Base-by-base conservation (phyloP, 1,140 invertebrate species). In the Drosophila guanche region DNA sequence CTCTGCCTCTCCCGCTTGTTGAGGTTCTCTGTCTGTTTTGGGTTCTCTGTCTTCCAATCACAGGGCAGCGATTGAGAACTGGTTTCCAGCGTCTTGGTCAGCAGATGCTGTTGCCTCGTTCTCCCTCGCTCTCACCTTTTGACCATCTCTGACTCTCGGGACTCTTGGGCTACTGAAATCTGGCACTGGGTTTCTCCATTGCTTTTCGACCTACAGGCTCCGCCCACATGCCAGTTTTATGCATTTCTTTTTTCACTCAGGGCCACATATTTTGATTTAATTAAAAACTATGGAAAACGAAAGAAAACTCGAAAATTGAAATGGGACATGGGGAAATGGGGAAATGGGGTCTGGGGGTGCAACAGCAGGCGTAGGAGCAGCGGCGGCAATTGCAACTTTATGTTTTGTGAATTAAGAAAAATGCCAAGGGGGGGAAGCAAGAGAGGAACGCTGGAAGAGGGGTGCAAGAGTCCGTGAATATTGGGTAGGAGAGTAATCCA, bases 11-110 rank as follows among this genome's bases (percentile, higher is more conserved):
- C 8, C 40, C 5, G 42, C 41, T 22, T 20, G 14, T 5, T 27
- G 45, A 51, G 7, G 10, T 37, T 12, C 10, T 4, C 33, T 12
- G 33, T 37, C 10, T 37, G 33, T 37, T 37, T 37, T 37, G 3
- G 33, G 33, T 20, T 20, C 10, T 27, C 3, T 37, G 57, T 70
- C 83, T 65, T 83, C 81, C 81, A 86, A 86, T 86, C 81, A 88
- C 61, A 78, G 70, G 16, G 27, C 5, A 72, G 76, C 45, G 27
- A 72, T 46, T 4, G 20, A 51, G 46, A 80, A 80, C 78, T 66
- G 72, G 79, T 84, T 84, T 85, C 51, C 81, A 58, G 74, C 51
- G 59, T 42, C 60, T 65, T 72, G 71, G 72, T 83, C 77, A 75
- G 56, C 46, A 47, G 68, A 62, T 76, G 72, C 51, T 61, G 45